Evolutionary conservation across 2,888 invertebrate genomes (phyloP), one percentile per base, ranked within the genome.

Genomic region (Catocala fraxini): DNA sequence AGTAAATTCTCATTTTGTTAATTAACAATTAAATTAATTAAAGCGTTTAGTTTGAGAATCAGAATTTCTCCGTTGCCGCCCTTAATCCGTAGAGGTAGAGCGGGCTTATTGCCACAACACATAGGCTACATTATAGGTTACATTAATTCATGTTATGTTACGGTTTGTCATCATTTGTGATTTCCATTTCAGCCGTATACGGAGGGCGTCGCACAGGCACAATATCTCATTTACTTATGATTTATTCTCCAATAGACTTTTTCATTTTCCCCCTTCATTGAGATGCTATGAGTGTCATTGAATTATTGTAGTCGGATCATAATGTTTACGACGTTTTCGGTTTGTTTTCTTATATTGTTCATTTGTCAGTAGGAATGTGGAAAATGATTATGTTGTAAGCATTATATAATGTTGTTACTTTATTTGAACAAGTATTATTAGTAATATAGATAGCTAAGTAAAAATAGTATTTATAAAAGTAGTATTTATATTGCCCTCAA

Each of bases 181-280:
- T 82, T 81, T 84, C 83, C 83, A 88, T 89, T 89, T 84, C 81
- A 84, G 80, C 71, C 79, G 78, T 75, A 78, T 78, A 80, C 81
- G 71, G 82, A 83, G 81, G 80, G 80, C 79, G 77, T 68, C 77
- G 73, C 75, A 77, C 75, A 76, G 81, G 78, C 79, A 86, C 85
- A 86, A 83, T 89, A 88, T 88, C 89, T 89, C 89, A 89, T 90
- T 90, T 90, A 83, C 82, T 87, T 88, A 84, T 90, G 90, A 90
- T 90, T 89, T 90, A 90, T 90, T 84, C 82, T 80, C 77, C 84
- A 86, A 88, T 88, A 86, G 77, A 84, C 81, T 82, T 86, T 86
- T 82, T 84, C 83, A 81, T 82, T 86, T 86, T 83, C 79, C 83
- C 78, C 80, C 79, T 79, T 82, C 77, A 81, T 79, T 82, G 75